Conservation (phyloP, 1,140 invertebrate species). For the Polyergus mexicanus region DNA sequence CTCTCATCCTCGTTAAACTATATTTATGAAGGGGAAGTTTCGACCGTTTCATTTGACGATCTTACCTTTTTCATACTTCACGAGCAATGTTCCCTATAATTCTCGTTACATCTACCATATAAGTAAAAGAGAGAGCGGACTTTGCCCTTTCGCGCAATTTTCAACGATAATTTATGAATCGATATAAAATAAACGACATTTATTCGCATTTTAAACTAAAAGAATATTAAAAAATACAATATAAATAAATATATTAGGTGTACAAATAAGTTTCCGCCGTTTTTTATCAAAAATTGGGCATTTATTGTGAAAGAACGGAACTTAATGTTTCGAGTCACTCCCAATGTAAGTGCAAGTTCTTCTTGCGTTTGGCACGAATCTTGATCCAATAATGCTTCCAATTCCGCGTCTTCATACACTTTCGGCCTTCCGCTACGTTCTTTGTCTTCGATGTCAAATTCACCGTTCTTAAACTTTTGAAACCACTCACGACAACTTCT, state of each 20-base stretch:
- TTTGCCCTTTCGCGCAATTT: conserved; percentile 32
- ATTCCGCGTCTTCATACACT: too few species aligned
- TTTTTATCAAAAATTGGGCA: too few species aligned
- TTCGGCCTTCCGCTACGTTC: too few species aligned
- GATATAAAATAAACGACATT: conserved; percentile 10
- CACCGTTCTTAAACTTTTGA: too few species aligned
- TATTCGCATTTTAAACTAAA: neutral
- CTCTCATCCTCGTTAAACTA: conserved; percentile 27
- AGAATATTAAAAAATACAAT: neutral
- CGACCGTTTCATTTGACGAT: conserved; percentile 28
- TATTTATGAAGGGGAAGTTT: conserved; percentile 39
- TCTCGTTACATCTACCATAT: conserved; percentile 31
- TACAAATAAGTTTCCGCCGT: too few species aligned
- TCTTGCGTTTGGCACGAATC: too few species aligned
- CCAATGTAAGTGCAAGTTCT: too few species aligned
- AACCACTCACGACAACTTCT: too few species aligned
- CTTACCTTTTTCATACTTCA: conserved; percentile 56
- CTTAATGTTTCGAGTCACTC: too few species aligned
- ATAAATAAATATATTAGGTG: neutral
- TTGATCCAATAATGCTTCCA: too few species aligned
- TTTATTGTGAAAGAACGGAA: too few species aligned
- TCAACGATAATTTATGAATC: conserved; percentile 33
- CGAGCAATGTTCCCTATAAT: conserved; percentile 35
- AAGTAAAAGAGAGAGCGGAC: neutral
- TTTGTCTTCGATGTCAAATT: too few species aligned